Evolutionary conservation across 2,888 invertebrate genomes (phyloP), one percentile per base, ranked within the genome.

Genomic region (Tineola bisselliella): DNA sequence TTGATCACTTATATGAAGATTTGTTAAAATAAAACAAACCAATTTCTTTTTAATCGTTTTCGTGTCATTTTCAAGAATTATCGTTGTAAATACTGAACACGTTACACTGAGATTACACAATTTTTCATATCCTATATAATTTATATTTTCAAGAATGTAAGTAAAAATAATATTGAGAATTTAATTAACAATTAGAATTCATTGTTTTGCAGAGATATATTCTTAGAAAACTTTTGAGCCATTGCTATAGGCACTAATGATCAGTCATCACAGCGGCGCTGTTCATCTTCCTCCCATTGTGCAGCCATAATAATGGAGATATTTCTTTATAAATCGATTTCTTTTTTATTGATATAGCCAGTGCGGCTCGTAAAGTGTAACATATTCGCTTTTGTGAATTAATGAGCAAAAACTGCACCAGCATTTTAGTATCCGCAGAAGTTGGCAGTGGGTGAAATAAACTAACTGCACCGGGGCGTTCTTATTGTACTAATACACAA

Each of bases 351-450:
- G 38, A 10, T 10, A 38, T 38, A 38, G 38, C 30, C n/a, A 56
- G n/a, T n/a, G n/a, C n/a, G 18, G 19, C 56, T 56, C 56, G 13
- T 56, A 56, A 56, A 48, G 48, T 5, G 15, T 10, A 17, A 48
- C 48, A 10, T 48, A 56, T 56, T 19, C 56, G 18, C 56, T 56
- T 38, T 56, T 56, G 30, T 25, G 30, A 25, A 56, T n/a, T 56
- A 56, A 56, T 56, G 56, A 56, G 56, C 56, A 56, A 56, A 56
- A 56, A 56, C 48, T 48, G 2, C 13, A 48, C 10, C 3, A 38
- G 38, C 48, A 48, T 15, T 13, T 48, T 48, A 13, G 13, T 48
- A 48, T 48, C 48, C 48, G 48, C 15, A 5, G 48, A 48, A 48
- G 5, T 48, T 15, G 11, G 15, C 48, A 17, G 48, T 11, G 13